Percentiles rank a stretch among this genome's conserved stretches.
Conservation (phyloP, 23 tunicate genomes). For the Diplosoma virens region DNA sequence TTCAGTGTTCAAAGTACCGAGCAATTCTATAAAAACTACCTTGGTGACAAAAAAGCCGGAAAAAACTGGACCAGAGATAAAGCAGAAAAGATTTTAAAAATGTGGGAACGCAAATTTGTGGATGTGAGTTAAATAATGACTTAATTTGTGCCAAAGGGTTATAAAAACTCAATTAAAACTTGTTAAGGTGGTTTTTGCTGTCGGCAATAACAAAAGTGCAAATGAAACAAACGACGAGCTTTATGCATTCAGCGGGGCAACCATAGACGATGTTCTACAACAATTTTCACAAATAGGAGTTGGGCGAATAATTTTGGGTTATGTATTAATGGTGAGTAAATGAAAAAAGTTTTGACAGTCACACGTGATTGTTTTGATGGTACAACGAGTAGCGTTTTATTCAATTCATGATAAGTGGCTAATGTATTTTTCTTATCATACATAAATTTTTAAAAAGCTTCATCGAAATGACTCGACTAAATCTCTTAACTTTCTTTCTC, state of each 20-base stretch:
- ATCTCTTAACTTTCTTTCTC: no score
- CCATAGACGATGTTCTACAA: constrained; percentile 55
- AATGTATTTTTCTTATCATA: no score
- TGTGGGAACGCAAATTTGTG: constrained; percentile 77
- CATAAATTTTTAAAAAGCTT: no score
- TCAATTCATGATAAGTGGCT: no score
- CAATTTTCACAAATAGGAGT: constrained; percentile 62
- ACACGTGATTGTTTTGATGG: no score
- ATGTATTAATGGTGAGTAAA: constrained; percentile 81
- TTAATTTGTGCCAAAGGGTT: background rate
- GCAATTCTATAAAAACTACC: constrained; percentile 57
- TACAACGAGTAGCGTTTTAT: no score
- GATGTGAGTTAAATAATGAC: constrained; percentile 28
- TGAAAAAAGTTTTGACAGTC: no score
- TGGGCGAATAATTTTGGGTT: constrained; percentile 63
- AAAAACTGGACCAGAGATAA: constrained; percentile 49
- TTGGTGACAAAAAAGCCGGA: constrained; percentile 14
- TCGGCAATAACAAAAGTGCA: background rate
- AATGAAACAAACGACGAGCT: constrained; percentile 26
- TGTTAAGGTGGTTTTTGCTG: background rate
- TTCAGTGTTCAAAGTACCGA: constrained; percentile 47
- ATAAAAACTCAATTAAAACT: background rate
- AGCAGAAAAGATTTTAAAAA: constrained; percentile 45
- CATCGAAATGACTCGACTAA: no score
- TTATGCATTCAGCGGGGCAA: constrained; percentile 61